phyloP scores from a whole-genome alignment of 2,113 vertebrate genomes.

The Spermophilus dauricus region DNA sequence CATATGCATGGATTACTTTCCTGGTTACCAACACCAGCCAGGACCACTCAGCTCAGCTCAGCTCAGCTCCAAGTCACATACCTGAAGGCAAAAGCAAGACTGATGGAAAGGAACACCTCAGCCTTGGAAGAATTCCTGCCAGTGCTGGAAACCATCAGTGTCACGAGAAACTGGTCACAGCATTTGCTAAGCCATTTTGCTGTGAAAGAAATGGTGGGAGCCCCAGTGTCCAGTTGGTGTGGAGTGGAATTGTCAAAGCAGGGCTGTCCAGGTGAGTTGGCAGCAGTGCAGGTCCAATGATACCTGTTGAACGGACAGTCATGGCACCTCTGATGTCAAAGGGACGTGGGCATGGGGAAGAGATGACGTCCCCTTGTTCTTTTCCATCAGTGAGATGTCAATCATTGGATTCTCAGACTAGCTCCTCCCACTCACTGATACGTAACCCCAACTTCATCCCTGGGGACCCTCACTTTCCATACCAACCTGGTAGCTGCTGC shows the following conservation, averaged over 20 bases:
- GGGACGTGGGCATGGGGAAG: not conserved
- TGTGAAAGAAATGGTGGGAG: constrained; percentile 84
- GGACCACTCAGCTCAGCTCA: not conserved
- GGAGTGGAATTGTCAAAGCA: constrained; percentile 84
- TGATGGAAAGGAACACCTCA: constrained; percentile 89
- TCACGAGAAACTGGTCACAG: constrained; percentile 92
- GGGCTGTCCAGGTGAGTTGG: constrained; percentile 83
- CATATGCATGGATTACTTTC: too few species aligned
- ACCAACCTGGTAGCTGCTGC: not conserved
- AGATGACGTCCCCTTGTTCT: not conserved
- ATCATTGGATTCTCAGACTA: not conserved
- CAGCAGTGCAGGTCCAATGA: constrained; percentile 88
- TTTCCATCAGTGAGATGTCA: not conserved
- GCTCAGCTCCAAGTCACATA: not conserved
- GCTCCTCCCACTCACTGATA: not conserved
- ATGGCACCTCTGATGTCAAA: fast-evolving
- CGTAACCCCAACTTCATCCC: not conserved
- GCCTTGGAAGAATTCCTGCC: constrained; percentile 85
- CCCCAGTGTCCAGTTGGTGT: constrained; percentile 56
- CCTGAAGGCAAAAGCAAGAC: constrained; percentile 29
- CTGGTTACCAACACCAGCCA: not conserved
- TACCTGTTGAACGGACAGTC: constrained; percentile 82
- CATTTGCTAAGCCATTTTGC: constrained; percentile 80
- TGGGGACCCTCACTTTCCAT: not conserved
- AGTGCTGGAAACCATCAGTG: constrained; percentile 85